Percentiles rank a stretch among this genome's conserved stretches.
Evolutionary conservation across 2,888 invertebrate species (phyloP).

Genomic region (Apamea sordens): DNA sequence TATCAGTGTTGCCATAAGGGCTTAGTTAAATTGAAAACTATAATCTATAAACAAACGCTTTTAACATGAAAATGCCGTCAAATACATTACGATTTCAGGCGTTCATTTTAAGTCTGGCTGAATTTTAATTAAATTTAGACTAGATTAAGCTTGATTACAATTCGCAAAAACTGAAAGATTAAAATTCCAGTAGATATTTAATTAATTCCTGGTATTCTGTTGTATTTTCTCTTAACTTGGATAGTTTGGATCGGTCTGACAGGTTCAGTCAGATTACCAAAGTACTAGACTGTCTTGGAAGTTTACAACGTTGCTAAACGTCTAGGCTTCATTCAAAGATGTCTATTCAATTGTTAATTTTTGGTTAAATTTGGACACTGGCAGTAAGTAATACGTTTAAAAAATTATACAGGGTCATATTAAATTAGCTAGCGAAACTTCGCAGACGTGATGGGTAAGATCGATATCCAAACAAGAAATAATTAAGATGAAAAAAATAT

Average conservation of each 20-base stretch:
- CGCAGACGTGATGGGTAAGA: no score
- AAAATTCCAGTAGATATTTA: conserved; percentile 14
- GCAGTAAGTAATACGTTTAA: not conserved
- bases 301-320: not conserved
- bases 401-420: not conserved
- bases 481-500: no score
- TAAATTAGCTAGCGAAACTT: no score
- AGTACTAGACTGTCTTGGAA: conserved; percentile 1
- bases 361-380: not conserved
- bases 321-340: not conserved
- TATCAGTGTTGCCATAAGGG: conserved; percentile 7
- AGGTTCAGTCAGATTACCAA: conserved; percentile 13
- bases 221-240: not conserved
- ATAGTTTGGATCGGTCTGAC: not conserved
- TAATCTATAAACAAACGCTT: conserved; percentile 24
- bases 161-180: conserved; percentile 11
- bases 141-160: conserved; percentile 1
- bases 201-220: conserved; percentile 1
- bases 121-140: conserved; percentile 31
- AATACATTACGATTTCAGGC: conserved; percentile 26
- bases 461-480: no score
- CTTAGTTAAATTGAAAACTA: conserved; percentile 34
- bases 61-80: not conserved
- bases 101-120: conserved; percentile 27
- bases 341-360: not conserved